phyloP scores from a whole-genome alignment of 2,113 vertebrate genomes.

The Vombatus ursinus region DNA sequence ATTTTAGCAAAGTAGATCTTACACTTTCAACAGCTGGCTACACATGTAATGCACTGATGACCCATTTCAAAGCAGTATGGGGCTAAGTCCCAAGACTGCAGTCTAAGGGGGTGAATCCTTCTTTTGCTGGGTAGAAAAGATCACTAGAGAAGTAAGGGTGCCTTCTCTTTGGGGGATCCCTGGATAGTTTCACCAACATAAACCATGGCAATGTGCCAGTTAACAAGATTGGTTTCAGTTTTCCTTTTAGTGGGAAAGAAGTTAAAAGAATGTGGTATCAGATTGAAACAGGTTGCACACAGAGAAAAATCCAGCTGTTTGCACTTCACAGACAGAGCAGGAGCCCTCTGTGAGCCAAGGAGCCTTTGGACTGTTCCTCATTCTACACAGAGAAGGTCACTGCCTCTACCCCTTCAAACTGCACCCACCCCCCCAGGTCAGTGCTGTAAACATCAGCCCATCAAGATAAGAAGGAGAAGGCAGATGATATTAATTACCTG shows the following conservation, averaged over 20 bases:
- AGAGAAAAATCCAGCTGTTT: conserved; percentile 46
- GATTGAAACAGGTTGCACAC: conserved; percentile 1
- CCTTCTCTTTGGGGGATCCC: neutral
- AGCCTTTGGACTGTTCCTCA: conserved; percentile 67
- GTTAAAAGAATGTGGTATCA: conserved; percentile 42
- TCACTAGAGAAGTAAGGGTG: neutral
- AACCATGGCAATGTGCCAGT: neutral
- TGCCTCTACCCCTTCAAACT: conserved; percentile 72
- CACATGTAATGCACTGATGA: neutral
- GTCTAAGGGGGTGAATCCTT: neutral
- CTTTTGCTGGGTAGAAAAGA: neutral
- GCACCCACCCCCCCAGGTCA: conserved; percentile 78
- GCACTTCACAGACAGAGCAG: conserved; percentile 54
- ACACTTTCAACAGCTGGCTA: neutral
- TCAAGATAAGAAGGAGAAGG: conserved; percentile 87
- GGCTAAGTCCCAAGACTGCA: neutral
- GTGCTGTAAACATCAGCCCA: conserved; percentile 76
- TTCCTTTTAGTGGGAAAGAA: conserved; percentile 44
- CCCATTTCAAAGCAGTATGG: neutral
- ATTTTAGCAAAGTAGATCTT: neutral
- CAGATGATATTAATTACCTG: conserved; percentile 89
- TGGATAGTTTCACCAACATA: neutral
- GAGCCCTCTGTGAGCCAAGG: conserved; percentile 52
- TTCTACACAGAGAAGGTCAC: conserved; percentile 77
- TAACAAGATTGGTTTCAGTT: neutral